phyloP scores from a whole-genome alignment of 2,113 vertebrate genomes.

The Motacilla alba region DNA sequence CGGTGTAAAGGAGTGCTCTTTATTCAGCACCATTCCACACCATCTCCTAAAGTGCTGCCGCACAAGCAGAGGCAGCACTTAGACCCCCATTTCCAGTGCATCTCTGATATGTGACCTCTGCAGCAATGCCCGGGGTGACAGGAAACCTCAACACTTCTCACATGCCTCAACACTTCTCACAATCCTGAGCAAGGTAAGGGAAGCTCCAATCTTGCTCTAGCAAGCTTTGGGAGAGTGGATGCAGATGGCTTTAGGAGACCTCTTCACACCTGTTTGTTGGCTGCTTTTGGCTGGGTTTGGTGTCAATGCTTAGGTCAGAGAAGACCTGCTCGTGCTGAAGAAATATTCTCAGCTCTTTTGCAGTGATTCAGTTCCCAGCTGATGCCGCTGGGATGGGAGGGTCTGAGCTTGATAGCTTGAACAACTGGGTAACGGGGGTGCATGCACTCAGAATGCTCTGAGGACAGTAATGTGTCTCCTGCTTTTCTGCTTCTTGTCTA shows the following conservation, averaged over 20 bases:
- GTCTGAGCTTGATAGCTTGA: neutral
- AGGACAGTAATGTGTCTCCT: neutral
- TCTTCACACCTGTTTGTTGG: neutral
- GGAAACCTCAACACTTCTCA: neutral
- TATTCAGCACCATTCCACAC: neutral
- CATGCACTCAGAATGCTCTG: neutral
- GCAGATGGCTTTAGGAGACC: neutral
- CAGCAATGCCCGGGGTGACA: neutral
- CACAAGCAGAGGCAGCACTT: neutral
- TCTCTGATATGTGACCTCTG: neutral
- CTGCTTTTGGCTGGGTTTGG: neutral
- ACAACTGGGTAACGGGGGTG: neutral
- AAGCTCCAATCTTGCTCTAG: neutral
- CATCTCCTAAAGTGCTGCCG: neutral
- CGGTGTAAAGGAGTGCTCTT: accelerated
- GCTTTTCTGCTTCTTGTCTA: neutral
- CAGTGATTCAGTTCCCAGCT: neutral
- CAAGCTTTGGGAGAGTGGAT: neutral
- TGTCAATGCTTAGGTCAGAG: neutral
- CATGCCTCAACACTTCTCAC: neutral
- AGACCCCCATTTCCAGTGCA: neutral
- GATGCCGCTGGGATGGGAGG: neutral
- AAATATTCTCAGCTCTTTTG: neutral
- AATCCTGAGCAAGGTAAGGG: neutral
- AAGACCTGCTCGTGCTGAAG: neutral